phyloP scores from a whole-genome alignment of 92 coral and sea anemone genomes.

The Chrysogorgia sp. region DNA sequence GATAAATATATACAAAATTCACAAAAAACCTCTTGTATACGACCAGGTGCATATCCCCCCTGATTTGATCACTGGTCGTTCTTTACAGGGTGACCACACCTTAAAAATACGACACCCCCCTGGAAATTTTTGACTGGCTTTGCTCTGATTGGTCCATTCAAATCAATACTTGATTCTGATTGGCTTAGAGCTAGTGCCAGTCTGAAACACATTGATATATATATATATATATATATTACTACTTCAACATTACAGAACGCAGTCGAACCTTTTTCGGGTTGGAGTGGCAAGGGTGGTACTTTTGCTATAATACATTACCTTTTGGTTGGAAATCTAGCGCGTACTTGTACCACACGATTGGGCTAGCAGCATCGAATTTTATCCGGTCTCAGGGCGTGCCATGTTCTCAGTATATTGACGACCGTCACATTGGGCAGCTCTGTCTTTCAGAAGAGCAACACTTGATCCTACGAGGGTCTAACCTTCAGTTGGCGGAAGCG shows the following conservation, averaged over 20 bases:
- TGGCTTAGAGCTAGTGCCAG: no score
- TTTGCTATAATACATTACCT: slow-evolving; percentile 50
- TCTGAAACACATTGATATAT: no score
- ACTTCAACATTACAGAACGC: slow-evolving; percentile 38
- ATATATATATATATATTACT: no score
- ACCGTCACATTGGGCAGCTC: slow-evolving; percentile 51
- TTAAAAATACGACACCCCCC: no score
- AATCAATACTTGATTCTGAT: no score
- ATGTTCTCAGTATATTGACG: slow-evolving; percentile 62
- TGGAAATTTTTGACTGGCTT: no score
- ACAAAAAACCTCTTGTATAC: no score
- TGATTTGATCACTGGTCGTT: no score
- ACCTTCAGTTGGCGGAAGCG: slow-evolving; percentile 43
- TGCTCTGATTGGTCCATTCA: no score
- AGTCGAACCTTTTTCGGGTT: slow-evolving; percentile 57
- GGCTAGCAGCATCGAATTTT: slow-evolving; percentile 48
- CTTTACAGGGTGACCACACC: no score
- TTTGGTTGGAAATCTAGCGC: slow-evolving; percentile 69
- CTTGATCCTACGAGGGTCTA: background rate
- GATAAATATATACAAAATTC: no score
- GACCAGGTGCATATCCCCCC: no score
- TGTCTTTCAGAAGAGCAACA: slow-evolving; percentile 9
- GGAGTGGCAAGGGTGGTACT: slow-evolving; percentile 57
- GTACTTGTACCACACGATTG: slow-evolving; percentile 49
- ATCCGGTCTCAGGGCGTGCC: slow-evolving; percentile 57